Conservation (phyloP, 2,888 invertebrate genomes). For the Drosophila pseudotalamancana region DNA sequence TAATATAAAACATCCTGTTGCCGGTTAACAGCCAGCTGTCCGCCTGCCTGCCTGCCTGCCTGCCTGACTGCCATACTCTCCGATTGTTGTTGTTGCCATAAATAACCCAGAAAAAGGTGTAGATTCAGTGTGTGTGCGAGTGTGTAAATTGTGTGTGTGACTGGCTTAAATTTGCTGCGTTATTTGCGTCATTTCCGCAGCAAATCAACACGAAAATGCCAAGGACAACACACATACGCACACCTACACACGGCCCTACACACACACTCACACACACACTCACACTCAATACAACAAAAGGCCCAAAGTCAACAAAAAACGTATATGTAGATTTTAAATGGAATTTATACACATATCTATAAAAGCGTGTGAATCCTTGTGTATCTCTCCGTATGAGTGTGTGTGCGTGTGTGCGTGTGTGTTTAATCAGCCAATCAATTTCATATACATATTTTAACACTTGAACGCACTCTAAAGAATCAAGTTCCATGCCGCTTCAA, state of each 20-base stretch:
- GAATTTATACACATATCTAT: conserved; percentile 24
- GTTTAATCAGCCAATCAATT: conserved; percentile 75
- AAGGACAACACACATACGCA: conserved; percentile 37
- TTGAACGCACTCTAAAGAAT: conserved; percentile 58
- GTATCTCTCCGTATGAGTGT: neutral
- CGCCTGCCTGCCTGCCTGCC: neutral
- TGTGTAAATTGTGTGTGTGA: conserved; percentile 37
- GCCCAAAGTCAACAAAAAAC: conserved; percentile 23
- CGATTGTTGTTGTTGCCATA: conserved; percentile 48
- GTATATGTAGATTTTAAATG: conserved; percentile 36
- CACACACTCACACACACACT: conserved; percentile 2
- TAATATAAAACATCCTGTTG: conserved; percentile 77
- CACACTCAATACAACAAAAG: conserved; percentile 36
- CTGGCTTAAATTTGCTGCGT: conserved; percentile 75
- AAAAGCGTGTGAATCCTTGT: conserved; percentile 20
- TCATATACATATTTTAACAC: conserved; percentile 69
- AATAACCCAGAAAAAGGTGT: conserved; percentile 61
- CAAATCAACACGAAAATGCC: conserved; percentile 66
- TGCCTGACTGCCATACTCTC: too few relatives aligned
- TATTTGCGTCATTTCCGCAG: conserved; percentile 77
- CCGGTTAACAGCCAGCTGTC: conserved; percentile 45
- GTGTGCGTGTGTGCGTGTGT: conserved; percentile 14
- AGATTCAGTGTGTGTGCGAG: conserved; percentile 38
- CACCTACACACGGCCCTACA: neutral
- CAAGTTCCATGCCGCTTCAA: conserved; percentile 42